Evolutionary conservation across 2,113 vertebrate species (phyloP).

Genomic region (Uropsilus gracilis): DNA sequence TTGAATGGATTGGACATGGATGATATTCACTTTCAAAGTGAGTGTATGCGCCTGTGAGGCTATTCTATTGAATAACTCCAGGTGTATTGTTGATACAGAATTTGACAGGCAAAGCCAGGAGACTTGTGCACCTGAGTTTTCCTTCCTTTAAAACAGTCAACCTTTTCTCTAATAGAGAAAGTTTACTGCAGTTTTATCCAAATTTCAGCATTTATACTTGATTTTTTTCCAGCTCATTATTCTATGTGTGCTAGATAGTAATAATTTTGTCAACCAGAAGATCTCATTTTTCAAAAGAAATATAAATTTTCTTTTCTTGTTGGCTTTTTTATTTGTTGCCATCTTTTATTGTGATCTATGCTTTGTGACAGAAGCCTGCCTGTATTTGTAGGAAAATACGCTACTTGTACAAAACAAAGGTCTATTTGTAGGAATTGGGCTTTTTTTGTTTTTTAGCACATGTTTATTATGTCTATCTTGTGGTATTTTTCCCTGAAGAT

Average conservation of each 20-base stretch:
- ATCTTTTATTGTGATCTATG: not conserved
- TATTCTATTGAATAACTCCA: fast-evolving
- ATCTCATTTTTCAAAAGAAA: not conserved
- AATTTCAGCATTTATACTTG: not conserved
- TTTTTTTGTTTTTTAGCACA: not conserved
- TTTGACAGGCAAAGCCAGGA: not conserved
- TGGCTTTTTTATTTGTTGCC: not conserved
- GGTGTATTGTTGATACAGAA: not conserved
- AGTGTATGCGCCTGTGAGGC: fast-evolving
- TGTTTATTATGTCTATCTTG: not conserved
- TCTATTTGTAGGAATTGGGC: not conserved
- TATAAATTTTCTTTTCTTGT: not conserved
- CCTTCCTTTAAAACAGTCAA: not conserved
- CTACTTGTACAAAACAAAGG: not conserved
- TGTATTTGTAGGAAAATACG: not conserved
- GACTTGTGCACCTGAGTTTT: not conserved
- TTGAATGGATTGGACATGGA: not conserved
- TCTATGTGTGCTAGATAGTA: not conserved
- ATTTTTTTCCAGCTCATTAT: not conserved
- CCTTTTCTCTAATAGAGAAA: not conserved
- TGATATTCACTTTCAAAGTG: not conserved
- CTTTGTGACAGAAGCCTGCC: not conserved
- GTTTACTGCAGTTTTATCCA: too few species aligned
- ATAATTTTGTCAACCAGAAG: not conserved
- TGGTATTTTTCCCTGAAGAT: not conserved